phyloP scores from a whole-genome alignment of 2,888 invertebrate genomes.

The Agrotis segetum region DNA sequence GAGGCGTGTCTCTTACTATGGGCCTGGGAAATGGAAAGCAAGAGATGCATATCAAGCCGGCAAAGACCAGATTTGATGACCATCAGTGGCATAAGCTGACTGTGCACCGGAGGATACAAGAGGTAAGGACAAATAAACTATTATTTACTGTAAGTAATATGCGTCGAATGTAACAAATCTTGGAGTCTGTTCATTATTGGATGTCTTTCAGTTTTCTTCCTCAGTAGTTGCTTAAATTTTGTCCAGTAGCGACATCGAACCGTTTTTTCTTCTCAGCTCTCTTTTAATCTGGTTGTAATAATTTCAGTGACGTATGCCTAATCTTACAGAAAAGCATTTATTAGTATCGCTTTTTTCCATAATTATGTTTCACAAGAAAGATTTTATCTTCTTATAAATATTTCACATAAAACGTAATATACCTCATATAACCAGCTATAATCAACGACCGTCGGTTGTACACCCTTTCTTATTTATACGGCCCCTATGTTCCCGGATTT shows the following conservation, averaged over 20 bases:
- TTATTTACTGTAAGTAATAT: too few species aligned
- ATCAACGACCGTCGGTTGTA: conserved; percentile 22
- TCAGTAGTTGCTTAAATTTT: too few species aligned
- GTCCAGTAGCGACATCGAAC: too few species aligned
- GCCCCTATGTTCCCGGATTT: conserved; percentile 52
- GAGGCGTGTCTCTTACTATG: conserved; percentile 96
- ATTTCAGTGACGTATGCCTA: too few species aligned
- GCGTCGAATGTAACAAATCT: too few species aligned
- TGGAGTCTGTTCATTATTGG: too few species aligned
- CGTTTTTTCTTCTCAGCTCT: too few species aligned
- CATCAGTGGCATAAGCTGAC: conserved; percentile 99
- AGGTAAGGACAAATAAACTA: conserved; percentile 90
- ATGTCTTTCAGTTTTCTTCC: too few species aligned
- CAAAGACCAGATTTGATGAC: conserved; percentile 97
- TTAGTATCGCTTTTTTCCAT: too few species aligned
- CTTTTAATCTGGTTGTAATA: too few species aligned
- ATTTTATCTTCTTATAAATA: conserved; percentile 4
- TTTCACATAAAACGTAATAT: conserved; percentile 16
- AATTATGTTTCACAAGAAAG: not conserved
- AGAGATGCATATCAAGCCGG: conserved; percentile 97
- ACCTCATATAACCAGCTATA: conserved; percentile 20
- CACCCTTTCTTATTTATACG: conserved; percentile 47
- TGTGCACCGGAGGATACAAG: conserved; percentile 97
- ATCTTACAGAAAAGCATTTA: too few species aligned
- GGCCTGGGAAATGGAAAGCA: conserved; percentile 97